These are phyloP conservation scores for Marcusenius ussheri DNA, from an alignment of 2,113 vertebrate genomes.

Conservation along the genomic window DNA sequence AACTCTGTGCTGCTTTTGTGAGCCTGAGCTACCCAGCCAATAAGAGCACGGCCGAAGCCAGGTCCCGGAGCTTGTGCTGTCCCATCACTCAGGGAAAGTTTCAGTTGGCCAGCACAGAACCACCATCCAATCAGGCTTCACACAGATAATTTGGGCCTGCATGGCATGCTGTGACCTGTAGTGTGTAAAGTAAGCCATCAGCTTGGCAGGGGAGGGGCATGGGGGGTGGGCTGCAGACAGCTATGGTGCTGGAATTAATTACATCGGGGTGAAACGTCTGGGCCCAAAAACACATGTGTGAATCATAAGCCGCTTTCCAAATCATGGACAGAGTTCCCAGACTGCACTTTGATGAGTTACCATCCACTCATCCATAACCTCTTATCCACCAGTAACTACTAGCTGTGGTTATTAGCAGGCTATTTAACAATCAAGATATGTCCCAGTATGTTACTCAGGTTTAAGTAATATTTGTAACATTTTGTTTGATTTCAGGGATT, in stretches of 20 bases:
- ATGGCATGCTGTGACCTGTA: background rate
- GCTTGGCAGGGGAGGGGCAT: background rate
- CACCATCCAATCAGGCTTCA: background rate
- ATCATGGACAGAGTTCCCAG: background rate
- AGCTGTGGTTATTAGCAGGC: background rate
- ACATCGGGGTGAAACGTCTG: background rate
- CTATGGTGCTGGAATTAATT: conserved; percentile 1
- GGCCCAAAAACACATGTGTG: background rate
- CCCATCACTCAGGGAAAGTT: background rate
- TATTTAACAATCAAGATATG: background rate
- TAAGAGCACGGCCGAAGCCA: background rate
- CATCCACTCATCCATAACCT: background rate
- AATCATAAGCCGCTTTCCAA: background rate
- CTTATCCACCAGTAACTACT: background rate
- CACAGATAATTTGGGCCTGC: background rate
- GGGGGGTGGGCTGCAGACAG: background rate
- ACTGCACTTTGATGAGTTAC: background rate
- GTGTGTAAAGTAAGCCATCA: background rate
- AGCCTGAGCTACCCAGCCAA: background rate
- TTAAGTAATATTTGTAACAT: background rate
- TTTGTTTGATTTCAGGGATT: conserved; percentile 57
- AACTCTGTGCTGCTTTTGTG: background rate
- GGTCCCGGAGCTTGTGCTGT: background rate
- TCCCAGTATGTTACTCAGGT: background rate
- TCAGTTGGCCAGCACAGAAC: background rate